Evolutionary conservation across 2,797 vertebrate species (phyloP).

Genomic region (Hybognathus amarus): DNA sequence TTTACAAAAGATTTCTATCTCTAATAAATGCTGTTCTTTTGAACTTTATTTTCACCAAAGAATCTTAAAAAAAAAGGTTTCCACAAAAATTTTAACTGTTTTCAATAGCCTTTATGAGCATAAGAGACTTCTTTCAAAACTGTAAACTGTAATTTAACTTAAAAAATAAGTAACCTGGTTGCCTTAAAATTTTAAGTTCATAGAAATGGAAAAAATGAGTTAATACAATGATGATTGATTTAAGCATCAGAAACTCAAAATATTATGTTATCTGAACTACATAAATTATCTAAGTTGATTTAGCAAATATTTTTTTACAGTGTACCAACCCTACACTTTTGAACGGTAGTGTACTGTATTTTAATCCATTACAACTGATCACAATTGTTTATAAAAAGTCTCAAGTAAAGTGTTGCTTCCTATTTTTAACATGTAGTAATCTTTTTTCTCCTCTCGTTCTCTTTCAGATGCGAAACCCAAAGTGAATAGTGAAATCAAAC

Average conservation of each 20-base stretch:
- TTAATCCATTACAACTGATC: neutral
- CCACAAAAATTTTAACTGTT: neutral
- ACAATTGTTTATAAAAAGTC: neutral
- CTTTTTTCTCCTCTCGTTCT: constrained; percentile 44
- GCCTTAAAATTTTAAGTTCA: too few species aligned
- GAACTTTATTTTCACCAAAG: neutral
- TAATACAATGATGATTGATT: too few species aligned
- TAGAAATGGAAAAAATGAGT: too few species aligned
- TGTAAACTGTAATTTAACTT: too few species aligned
- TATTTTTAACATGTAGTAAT: neutral
- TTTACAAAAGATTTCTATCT: neutral
- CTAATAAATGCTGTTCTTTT: neutral
- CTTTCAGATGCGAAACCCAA: constrained; percentile 63
- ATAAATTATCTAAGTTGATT: too few species aligned
- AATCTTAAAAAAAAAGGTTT: neutral
- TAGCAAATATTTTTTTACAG: too few species aligned
- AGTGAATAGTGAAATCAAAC: constrained; percentile 55
- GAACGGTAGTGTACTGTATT: neutral
- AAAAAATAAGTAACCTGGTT: too few species aligned
- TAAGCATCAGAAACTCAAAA: too few species aligned
- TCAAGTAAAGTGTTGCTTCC: neutral
- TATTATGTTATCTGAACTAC: too few species aligned
- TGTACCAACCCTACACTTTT: neutral
- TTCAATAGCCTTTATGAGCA: neutral
- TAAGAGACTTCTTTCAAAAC: neutral